phyloP scores from a whole-genome alignment of 2,113 vertebrate species.

The Morphnarchus princeps region DNA sequence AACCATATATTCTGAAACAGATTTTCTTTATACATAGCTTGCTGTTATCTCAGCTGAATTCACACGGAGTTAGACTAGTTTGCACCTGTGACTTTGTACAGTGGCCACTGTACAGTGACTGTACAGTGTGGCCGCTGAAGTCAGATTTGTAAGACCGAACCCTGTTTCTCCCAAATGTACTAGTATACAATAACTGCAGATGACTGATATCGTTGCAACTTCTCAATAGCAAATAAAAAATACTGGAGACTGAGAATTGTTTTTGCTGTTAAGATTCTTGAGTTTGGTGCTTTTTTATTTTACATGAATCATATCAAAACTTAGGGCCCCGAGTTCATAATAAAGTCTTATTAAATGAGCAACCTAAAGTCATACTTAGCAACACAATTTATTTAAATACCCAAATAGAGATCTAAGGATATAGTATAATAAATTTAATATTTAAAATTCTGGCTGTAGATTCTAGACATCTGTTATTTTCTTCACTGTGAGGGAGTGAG shows the following conservation, averaged over 20 bases:
- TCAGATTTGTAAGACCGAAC: background rate
- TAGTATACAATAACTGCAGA: background rate
- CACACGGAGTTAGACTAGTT: background rate
- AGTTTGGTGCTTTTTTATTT: background rate
- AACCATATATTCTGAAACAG: background rate
- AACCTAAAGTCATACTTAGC: background rate
- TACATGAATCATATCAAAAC: background rate
- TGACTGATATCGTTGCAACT: background rate
- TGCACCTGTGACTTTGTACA: background rate
- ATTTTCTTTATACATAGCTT: background rate
- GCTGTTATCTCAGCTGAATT: background rate
- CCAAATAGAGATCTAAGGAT: background rate
- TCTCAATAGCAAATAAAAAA: background rate
- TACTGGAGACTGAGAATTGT: background rate
- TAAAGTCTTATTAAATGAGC: slow-evolving; percentile 3
- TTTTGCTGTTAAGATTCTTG: background rate
- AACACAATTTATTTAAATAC: background rate
- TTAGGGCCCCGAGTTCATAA: background rate
- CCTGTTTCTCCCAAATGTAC: background rate
- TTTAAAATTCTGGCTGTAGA: background rate
- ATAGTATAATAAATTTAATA: background rate
- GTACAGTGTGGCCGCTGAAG: background rate
- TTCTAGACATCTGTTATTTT: slow-evolving; percentile 46
- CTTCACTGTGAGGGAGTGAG: background rate
- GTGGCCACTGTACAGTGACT: background rate